Conservation (phyloP, 2,888 invertebrate genomes). For the Schrankia costaestrigalis region DNA sequence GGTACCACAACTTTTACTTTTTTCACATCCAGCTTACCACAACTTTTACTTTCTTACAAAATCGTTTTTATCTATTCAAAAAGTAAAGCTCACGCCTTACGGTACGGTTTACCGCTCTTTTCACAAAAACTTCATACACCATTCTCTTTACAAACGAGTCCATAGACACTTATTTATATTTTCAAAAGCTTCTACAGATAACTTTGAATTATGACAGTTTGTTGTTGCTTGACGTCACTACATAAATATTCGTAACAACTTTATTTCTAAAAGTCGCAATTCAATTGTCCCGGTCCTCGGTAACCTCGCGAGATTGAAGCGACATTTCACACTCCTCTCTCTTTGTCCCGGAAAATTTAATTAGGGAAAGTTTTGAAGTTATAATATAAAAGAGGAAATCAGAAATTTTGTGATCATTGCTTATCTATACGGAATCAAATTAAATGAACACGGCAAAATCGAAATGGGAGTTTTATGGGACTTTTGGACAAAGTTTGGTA, state of each 20-base stretch:
- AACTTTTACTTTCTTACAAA: too few relatives aligned
- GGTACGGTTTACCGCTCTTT: too few relatives aligned
- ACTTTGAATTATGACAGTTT: slow-evolving; percentile 53
- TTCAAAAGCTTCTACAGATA: slow-evolving; percentile 35
- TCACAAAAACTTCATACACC: too few relatives aligned
- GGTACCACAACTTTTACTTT: too few relatives aligned
- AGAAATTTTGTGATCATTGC: neutral
- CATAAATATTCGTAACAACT: slow-evolving; percentile 35
- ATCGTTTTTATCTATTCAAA: too few relatives aligned
- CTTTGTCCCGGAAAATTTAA: slow-evolving; percentile 16
- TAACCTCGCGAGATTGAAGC: slow-evolving; percentile 17
- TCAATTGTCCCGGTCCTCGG: slow-evolving; percentile 22
- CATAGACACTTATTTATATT: slow-evolving; percentile 28
- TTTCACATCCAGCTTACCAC: too few relatives aligned
- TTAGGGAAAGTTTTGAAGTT: slow-evolving; percentile 22
- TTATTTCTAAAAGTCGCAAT: slow-evolving; percentile 33
- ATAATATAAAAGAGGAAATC: slow-evolving; percentile 11
- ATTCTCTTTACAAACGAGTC: slow-evolving; percentile 24
- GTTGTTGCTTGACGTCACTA: slow-evolving; percentile 42
- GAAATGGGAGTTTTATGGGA: too few relatives aligned
- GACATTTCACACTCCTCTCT: slow-evolving; percentile 17
- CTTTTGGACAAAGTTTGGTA: too few relatives aligned
- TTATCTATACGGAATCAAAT: too few relatives aligned
- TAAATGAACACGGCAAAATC: too few relatives aligned
- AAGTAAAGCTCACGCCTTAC: too few relatives aligned